phyloP scores from a whole-genome alignment of 2,797 vertebrate species.

The Enteromius trimaculatus region DNA sequence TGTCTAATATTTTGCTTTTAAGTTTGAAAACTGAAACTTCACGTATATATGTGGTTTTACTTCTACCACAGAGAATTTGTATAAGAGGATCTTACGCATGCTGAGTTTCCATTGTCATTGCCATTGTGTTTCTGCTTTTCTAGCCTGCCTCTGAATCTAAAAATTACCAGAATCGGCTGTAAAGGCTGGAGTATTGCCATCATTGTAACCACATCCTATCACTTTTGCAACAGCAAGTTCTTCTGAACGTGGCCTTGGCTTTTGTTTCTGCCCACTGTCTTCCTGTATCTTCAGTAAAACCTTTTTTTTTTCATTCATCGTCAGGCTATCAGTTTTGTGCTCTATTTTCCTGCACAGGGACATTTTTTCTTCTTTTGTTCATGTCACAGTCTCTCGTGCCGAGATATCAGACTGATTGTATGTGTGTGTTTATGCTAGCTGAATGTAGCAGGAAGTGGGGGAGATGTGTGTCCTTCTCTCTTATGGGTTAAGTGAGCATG shows the following conservation, averaged over 20 bases:
- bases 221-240: conserved; percentile 29
- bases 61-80: not conserved
- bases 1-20: not conserved
- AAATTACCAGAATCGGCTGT: conserved; percentile 44
- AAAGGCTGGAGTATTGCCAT: conserved; percentile 28
- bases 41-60: conserved; percentile 3
- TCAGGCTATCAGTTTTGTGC: not conserved
- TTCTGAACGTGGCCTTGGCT: not conserved
- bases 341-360: not conserved
- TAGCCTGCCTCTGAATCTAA: conserved; percentile 41
- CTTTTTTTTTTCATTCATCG: not conserved
- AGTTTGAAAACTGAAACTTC: not conserved
- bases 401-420: not conserved
- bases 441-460: conserved; percentile 5
- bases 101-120: conserved; percentile 46
- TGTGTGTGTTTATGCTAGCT: conserved; percentile 3
- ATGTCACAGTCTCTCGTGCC: not conserved
- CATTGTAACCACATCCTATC: conserved; percentile 59
- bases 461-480: conserved; percentile 22
- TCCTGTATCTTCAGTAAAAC: conserved; percentile 20
- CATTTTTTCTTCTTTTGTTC: not conserved
- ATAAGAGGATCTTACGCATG: conserved; percentile 30
- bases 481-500: conserved; percentile 45
- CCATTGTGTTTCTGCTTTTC: conserved; percentile 16
- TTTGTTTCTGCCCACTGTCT: conserved; percentile 20